Evolutionary conservation across 92 coral and sea anemone genomes (phyloP).

Genomic region (Epizoanthus ramosus): DNA sequence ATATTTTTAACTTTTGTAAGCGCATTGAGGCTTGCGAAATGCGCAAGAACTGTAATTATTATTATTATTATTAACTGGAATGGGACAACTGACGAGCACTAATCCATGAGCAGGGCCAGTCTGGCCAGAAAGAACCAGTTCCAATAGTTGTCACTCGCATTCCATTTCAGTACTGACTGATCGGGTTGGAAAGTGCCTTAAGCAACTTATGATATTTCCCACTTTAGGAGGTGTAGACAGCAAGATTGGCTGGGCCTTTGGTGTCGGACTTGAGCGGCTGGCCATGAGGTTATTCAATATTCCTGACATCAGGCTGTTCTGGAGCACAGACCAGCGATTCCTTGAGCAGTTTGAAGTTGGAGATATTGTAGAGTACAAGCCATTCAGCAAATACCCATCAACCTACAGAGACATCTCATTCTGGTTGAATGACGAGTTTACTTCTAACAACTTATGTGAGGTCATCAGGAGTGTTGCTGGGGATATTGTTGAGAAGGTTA

Average conservation of each 20-base stretch:
- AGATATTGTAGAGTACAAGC: conserved; percentile 77
- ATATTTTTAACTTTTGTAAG: too few species aligned
- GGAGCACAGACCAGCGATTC: conserved; percentile 92
- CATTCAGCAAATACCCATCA: conserved; percentile 98
- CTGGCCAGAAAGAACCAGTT: too few species aligned
- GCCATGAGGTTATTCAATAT: conserved; percentile 95
- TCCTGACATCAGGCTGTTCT: conserved; percentile 95
- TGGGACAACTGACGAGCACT: too few species aligned
- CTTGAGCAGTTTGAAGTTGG: conserved; percentile 77
- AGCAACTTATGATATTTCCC: not conserved
- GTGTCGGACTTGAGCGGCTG: conserved; percentile 93
- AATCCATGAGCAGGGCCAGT: too few species aligned
- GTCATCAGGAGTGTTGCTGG: conserved; percentile 92
- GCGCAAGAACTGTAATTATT: too few species aligned
- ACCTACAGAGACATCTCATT: conserved; percentile 88
- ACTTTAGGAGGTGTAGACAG: conserved; percentile 85
- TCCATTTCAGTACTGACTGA: too few species aligned
- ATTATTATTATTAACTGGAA: too few species aligned
- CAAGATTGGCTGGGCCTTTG: conserved; percentile 98
- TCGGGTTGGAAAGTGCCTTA: too few species aligned
- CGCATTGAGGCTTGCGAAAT: too few species aligned
- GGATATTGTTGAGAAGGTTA: conserved; percentile 94
- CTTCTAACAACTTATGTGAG: conserved; percentile 89
- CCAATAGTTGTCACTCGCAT: too few species aligned
- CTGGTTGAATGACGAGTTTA: conserved; percentile 83